phyloP scores from a whole-genome alignment of 2,888 invertebrate genomes.

The Eristalis intricaria region DNA sequence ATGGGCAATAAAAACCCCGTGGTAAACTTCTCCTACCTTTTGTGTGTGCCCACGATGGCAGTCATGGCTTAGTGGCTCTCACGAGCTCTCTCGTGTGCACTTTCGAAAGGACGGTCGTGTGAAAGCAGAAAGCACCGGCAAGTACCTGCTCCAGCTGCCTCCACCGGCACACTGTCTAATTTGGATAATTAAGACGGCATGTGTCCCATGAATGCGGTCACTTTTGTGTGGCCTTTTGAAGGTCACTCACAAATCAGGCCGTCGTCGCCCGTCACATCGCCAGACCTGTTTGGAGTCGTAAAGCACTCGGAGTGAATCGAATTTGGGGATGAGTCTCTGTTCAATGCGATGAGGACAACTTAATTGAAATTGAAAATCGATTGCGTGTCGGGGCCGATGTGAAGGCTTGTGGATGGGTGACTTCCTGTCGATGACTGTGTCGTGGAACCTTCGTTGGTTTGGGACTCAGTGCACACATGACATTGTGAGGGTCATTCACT shows the following conservation, averaged over 20 bases:
- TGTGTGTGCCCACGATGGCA: neutral
- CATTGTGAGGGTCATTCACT: neutral
- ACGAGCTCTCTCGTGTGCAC: neutral
- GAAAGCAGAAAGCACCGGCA: no score
- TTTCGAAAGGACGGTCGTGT: neutral
- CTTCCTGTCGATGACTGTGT: neutral
- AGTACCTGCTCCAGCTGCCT: neutral
- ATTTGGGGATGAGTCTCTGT: neutral
- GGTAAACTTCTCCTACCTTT: neutral
- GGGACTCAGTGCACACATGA: neutral
- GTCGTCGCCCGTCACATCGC: neutral
- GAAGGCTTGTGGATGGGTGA: neutral
- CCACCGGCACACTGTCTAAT: neutral
- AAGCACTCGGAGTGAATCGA: neutral
- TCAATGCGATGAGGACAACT: neutral
- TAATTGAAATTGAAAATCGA: neutral
- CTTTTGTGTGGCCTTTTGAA: neutral
- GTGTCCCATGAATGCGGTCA: neutral
- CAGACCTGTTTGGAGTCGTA: neutral
- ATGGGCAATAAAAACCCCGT: neutral
- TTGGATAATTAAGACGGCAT: slow-evolving; percentile 1
- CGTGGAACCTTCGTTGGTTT: neutral
- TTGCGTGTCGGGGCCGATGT: neutral
- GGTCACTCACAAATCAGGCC: slow-evolving; percentile 10
- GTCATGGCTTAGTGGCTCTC: neutral